phyloP scores from a whole-genome alignment of 2,888 invertebrate species.

The Parapristionchus giblindavisi region DNA sequence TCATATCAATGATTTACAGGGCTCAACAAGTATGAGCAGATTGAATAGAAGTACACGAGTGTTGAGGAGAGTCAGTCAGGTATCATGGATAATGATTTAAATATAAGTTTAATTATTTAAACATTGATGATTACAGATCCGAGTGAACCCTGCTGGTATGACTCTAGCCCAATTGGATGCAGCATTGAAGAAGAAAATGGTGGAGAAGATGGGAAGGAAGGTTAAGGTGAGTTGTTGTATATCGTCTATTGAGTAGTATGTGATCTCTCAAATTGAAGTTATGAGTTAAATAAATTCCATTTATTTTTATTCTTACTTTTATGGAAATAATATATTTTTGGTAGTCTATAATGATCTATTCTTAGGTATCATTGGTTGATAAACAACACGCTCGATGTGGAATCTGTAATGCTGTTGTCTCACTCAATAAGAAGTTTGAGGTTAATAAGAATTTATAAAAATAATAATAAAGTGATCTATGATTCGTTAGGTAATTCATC shows the following conservation, averaged over 20 bases:
- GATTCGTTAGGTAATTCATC: slow-evolving; percentile 57
- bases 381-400: slow-evolving; percentile 67
- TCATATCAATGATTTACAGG: too few species aligned
- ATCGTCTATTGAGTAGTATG: too few species aligned
- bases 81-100: too few species aligned
- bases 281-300: too few species aligned
- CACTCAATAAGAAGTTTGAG: slow-evolving; percentile 68
- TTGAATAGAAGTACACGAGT: slow-evolving; percentile 8
- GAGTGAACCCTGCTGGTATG: slow-evolving; percentile 67
- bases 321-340: too few species aligned
- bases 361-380: slow-evolving; percentile 66
- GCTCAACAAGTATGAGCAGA: background rate
- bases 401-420: slow-evolving; percentile 64
- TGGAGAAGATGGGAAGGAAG: slow-evolving; percentile 67
- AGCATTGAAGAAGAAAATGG: slow-evolving; percentile 64
- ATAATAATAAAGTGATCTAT: background rate
- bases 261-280: too few species aligned
- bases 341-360: background rate
- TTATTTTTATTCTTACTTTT: too few species aligned
- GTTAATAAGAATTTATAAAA: slow-evolving; percentile 30
- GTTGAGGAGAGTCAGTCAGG: slow-evolving; percentile 38
- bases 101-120: too few species aligned
- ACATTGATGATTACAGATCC: slow-evolving; percentile 53
- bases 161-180: slow-evolving; percentile 58
- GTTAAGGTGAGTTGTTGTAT: slow-evolving; percentile 41